Conservation (phyloP, 2,797 vertebrate species). For the Microtus californicus region DNA sequence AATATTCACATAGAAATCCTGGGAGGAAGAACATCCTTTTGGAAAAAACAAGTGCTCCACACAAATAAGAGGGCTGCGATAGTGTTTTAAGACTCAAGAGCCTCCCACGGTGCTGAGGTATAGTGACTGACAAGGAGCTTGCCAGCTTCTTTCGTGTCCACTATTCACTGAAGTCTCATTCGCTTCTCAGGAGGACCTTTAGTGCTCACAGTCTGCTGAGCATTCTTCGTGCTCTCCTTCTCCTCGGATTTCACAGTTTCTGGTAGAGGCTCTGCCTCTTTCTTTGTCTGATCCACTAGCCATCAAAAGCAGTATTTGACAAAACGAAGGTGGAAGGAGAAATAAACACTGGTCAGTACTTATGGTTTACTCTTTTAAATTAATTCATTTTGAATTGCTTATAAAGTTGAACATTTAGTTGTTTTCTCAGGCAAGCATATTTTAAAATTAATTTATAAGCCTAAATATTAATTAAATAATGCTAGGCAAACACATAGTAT, state of each 20-base stretch:
- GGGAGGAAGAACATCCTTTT: slow-evolving; percentile 51
- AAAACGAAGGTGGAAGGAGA: not conserved
- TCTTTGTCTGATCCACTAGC: slow-evolving; percentile 96
- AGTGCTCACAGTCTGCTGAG: slow-evolving; percentile 90
- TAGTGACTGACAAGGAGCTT: slow-evolving; percentile 14
- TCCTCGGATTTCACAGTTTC: slow-evolving; percentile 95
- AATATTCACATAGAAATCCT: slow-evolving; percentile 54
- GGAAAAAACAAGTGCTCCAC: slow-evolving; percentile 47
- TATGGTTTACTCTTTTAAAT: slow-evolving; percentile 57
- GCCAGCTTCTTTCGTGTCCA: slow-evolving; percentile 40
- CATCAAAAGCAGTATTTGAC: slow-evolving; percentile 71
- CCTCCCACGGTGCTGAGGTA: slow-evolving; percentile 67
- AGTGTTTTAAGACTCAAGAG: slow-evolving; percentile 59
- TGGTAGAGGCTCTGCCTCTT: slow-evolving; percentile 93
- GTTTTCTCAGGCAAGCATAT: not conserved
- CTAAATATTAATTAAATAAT: slow-evolving; percentile 10
- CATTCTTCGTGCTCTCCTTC: slow-evolving; percentile 93
- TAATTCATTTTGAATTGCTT: slow-evolving; percentile 53
- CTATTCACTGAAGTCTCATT: slow-evolving; percentile 93
- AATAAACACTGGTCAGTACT: not conserved
- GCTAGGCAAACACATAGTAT: not conserved
- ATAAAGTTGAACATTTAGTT: slow-evolving; percentile 42
- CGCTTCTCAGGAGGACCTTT: slow-evolving; percentile 98
- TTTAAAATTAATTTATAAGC: slow-evolving; percentile 59
- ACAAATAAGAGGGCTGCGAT: slow-evolving; percentile 58